A percentile compares a stretch with the other conserved stretches of the same genome.
Evolutionary conservation across 2,113 vertebrate genomes (phyloP).

Genomic region (Zosterops lateralis): DNA sequence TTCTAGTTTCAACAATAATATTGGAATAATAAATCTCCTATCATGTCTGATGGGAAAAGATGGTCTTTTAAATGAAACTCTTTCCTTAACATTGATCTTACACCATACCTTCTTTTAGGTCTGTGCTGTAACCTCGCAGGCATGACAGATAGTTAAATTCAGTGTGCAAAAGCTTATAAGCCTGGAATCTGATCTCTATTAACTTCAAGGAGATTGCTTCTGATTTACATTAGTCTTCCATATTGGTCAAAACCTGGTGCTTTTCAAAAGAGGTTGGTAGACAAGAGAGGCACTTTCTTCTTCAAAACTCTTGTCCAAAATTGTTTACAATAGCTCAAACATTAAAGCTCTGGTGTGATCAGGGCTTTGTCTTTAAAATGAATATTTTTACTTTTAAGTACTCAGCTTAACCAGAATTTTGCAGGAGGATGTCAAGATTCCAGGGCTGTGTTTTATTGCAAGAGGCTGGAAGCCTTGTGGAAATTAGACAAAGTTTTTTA

Average conservation of each 20-base stretch:
- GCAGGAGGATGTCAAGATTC: neutral
- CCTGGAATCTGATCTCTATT: slow-evolving; percentile 42
- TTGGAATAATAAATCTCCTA: slow-evolving; percentile 66
- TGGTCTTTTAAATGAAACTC: slow-evolving; percentile 52
- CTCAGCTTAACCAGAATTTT: neutral
- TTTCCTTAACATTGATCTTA: slow-evolving; percentile 55
- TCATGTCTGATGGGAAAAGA: slow-evolving; percentile 63
- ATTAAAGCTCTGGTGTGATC: neutral
- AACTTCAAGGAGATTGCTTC: slow-evolving; percentile 24
- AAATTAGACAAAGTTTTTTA: neutral
- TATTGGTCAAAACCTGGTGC: neutral
- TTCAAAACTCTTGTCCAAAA: neutral
- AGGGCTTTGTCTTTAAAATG: neutral
- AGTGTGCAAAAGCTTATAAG: slow-evolving; percentile 1
- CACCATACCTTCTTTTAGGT: slow-evolving; percentile 12
- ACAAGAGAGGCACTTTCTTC: neutral
- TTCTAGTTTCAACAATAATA: slow-evolving; percentile 39
- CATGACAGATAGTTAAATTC: slow-evolving; percentile 58
- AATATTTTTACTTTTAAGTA: neutral
- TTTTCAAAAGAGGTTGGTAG: neutral
- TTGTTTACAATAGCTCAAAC: neutral
- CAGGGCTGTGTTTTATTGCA: neutral
- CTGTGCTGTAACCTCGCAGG: slow-evolving; percentile 21
- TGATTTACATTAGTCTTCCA: slow-evolving; percentile 6
- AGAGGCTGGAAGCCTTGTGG: neutral